Conservation (phyloP, 37 sponge, comb jelly and placozoan genomes). For the Cladorhizidae sp. region DNA sequence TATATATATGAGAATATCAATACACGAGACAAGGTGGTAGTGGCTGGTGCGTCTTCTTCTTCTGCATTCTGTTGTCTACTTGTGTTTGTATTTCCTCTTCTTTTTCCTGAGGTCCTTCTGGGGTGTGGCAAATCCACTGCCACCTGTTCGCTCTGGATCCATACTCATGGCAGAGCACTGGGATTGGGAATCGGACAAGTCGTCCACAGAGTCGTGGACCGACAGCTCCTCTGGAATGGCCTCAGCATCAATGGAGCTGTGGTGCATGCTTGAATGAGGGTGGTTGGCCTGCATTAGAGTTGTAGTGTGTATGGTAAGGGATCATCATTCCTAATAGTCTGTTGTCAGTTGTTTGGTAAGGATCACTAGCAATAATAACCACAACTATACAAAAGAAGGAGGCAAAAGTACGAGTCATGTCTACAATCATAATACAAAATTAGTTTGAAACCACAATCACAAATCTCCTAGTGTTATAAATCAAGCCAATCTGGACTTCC, state of each 20-base stretch:
- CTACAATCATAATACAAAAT: no score
- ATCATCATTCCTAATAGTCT: not conserved
- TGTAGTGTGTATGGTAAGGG: not conserved
- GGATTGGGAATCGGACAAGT: slow-evolving; percentile 59
- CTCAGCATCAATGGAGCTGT: not conserved
- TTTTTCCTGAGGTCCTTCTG: slow-evolving; percentile 22
- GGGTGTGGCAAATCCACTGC: not conserved
- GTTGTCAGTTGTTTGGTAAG: no score
- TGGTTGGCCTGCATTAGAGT: slow-evolving; percentile 33
- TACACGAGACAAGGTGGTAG: no score
- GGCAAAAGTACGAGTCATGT: no score
- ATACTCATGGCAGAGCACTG: slow-evolving; percentile 65
- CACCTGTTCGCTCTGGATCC: slow-evolving; percentile 28
- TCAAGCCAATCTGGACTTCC: no score
- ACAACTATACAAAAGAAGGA: no score
- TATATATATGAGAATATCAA: no score
- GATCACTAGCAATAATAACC: no score
- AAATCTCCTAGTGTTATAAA: no score
- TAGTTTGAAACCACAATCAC: no score
- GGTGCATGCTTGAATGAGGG: slow-evolving; percentile 13
- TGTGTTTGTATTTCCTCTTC: slow-evolving; percentile 61
- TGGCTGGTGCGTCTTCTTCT: no score
- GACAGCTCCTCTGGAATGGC: slow-evolving; percentile 33
- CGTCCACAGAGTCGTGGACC: slow-evolving; percentile 54
- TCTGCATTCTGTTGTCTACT: no score